Percentiles rank a stretch among this genome's conserved stretches.
These are phyloP conservation scores for Leptopterna dolabrata DNA, from an alignment of 2,888 invertebrate species.

Conservation along the genomic window DNA sequence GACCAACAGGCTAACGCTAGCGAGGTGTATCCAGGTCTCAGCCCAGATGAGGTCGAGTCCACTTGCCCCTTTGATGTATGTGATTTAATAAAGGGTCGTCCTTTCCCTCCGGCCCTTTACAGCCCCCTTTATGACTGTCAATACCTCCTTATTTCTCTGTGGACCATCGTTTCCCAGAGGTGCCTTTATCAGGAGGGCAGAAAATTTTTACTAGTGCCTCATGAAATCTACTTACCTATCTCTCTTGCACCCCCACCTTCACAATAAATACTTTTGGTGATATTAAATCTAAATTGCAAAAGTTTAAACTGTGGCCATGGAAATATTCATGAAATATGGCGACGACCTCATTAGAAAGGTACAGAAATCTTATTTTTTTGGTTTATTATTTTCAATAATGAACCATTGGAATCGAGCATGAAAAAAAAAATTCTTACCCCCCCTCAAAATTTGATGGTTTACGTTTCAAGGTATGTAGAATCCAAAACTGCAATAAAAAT, in stretches of 20 bases:
- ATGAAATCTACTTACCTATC: background rate
- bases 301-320: too few species aligned
- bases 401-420: too few species aligned
- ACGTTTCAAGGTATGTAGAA: too few species aligned
- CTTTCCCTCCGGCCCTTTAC: background rate
- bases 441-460: too few species aligned
- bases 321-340: too few species aligned
- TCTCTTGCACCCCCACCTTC: background rate
- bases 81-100: background rate
- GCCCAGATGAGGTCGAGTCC: background rate
- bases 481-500: too few species aligned
- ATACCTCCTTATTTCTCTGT: background rate
- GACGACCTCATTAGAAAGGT: too few species aligned
- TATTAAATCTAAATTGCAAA: too few species aligned
- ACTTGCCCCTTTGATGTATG: background rate
- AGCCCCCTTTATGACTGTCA: background rate
- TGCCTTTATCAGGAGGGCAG: background rate
- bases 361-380: too few species aligned
- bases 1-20: background rate
- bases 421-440: too few species aligned
- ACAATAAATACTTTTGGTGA: too few species aligned
- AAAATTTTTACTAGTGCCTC: background rate
- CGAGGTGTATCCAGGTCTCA: background rate
- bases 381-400: too few species aligned
- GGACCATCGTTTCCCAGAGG: background rate